Evolutionary conservation across 1,140 invertebrate species (phyloP), one percentile per base, ranked within the genome.

Genomic region (Drosophila simulans): DNA sequence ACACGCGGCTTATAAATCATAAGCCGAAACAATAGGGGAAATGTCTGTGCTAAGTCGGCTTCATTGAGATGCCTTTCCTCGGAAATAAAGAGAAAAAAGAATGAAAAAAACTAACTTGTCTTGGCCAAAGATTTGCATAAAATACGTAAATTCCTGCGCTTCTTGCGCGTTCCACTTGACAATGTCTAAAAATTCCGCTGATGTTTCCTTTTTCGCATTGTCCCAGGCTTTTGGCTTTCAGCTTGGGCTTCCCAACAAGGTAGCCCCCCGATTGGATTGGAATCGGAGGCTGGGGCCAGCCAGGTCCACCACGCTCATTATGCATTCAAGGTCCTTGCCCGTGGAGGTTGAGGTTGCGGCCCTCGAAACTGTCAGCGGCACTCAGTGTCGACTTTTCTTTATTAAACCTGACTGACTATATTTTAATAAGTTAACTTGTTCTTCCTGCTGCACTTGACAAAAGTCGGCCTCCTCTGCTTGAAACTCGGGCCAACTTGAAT

Each of bases 251-350:
- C 52, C 63, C 65, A 66, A 65, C 54, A 56, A 64, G 60, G 56
- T 58, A 63, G 56, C 34, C 45, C 58, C 27, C 31, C 31, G 35
- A 73, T 52, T 71, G 46, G 25, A 20, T 35, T 37, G 40, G 46
- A 10, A 7, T 15, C 40, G 40, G 15, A 43, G 42, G 42, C 42
- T 20, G 43, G 45, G 31, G 27, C 5, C 25, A 22, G 52, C 55
- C 42, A 45, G 49, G 17, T 39, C 15, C 15, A 49, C 15, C 15
- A 42, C 46, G 71, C 77, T 90, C 78, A 91, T 91, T 91, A 90
- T 85, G 71, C 78, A 91, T 91, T 91, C 90, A 91, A 91, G 90
- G 86, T 91, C 90, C 80, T 91, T 90, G 25, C 48, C 35, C 35
- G 34, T 27, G 65, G 80, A 78, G 72, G 81, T 68, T 78, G 82